Evolutionary conservation across 30 jellyfish, hydroid and myxozoan species (phyloP).

Genomic region (Hydractinia echinata): DNA sequence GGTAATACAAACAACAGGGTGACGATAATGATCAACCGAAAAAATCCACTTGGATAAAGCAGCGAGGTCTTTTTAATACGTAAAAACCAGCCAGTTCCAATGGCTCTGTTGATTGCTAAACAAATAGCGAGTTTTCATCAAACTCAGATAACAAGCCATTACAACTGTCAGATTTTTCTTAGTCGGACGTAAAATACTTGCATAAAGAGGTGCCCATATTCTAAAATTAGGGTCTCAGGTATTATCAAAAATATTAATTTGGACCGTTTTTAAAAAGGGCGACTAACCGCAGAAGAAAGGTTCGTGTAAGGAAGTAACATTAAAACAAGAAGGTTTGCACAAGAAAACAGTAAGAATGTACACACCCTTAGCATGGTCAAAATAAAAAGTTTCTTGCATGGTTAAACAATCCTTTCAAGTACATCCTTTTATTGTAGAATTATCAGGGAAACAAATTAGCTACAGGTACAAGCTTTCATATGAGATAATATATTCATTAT

Average conservation of each 20-base stretch:
- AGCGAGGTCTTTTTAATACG: slow-evolving; percentile 10
- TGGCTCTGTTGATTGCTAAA: slow-evolving; percentile 17
- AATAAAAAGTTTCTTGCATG: no score
- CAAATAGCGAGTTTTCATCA: background rate
- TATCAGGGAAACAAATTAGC: background rate
- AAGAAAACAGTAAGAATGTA: no score
- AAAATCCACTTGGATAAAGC: slow-evolving; percentile 20
- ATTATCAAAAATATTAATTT: no score
- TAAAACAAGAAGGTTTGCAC: no score
- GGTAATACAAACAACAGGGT: background rate
- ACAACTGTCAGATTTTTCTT: no score
- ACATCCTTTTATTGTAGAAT: background rate
- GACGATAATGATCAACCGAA: background rate
- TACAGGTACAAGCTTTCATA: background rate
- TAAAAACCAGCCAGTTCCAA: slow-evolving; percentile 15
- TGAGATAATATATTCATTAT: background rate
- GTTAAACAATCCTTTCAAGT: background rate
- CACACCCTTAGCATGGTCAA: background rate
- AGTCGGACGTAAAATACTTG: no score
- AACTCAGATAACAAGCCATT: background rate
- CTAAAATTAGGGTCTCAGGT: no score
- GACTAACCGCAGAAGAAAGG: no score
- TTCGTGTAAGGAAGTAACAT: no score
- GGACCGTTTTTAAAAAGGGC: no score
- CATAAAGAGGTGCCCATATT: no score